phyloP scores from a whole-genome alignment of 2,113 vertebrate genomes.

The Dicrurus megarhynchus region DNA sequence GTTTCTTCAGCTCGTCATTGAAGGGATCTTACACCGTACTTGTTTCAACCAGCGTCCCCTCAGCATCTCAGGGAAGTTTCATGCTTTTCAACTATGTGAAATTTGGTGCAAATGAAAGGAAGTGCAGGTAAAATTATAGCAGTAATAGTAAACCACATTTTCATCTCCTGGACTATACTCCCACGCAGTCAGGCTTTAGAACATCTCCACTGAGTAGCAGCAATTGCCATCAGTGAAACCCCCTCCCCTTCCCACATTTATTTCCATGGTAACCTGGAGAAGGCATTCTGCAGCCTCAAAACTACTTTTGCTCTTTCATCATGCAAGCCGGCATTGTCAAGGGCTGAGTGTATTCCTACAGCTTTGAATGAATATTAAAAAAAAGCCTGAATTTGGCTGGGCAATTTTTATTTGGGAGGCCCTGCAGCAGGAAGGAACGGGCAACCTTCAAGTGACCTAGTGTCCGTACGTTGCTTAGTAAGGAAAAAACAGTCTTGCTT shows the following conservation, averaged over 20 bases:
- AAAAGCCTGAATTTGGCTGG: constrained; percentile 37
- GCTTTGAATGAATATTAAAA: constrained; percentile 57
- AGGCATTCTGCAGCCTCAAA: constrained; percentile 86
- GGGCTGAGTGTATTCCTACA: constrained; percentile 73
- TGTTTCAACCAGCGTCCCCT: not conserved
- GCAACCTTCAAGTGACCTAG: constrained; percentile 59
- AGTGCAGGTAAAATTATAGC: not conserved
- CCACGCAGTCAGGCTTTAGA: not conserved
- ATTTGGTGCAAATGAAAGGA: not conserved
- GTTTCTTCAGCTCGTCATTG: not conserved
- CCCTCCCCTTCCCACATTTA: constrained; percentile 79
- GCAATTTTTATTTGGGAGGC: constrained; percentile 53
- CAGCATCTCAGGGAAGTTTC: not conserved
- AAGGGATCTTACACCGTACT: rapidly evolving
- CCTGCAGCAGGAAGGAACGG: not conserved
- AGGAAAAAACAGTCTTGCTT: constrained; percentile 27
- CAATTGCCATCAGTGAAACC: constrained; percentile 8
- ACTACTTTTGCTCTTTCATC: constrained; percentile 83
- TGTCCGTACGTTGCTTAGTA: not conserved
- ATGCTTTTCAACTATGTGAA: not conserved
- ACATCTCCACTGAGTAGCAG: constrained; percentile 17
- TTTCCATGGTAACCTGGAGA: constrained; percentile 88
- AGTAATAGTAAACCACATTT: not conserved
- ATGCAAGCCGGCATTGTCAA: constrained; percentile 76
- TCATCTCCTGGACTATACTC: not conserved